A percentile compares a stretch with the other conserved stretches of the same genome.
Evolutionary conservation across 2,113 vertebrate species (phyloP).

Genomic region (Oncorhynchus mykiss): DNA sequence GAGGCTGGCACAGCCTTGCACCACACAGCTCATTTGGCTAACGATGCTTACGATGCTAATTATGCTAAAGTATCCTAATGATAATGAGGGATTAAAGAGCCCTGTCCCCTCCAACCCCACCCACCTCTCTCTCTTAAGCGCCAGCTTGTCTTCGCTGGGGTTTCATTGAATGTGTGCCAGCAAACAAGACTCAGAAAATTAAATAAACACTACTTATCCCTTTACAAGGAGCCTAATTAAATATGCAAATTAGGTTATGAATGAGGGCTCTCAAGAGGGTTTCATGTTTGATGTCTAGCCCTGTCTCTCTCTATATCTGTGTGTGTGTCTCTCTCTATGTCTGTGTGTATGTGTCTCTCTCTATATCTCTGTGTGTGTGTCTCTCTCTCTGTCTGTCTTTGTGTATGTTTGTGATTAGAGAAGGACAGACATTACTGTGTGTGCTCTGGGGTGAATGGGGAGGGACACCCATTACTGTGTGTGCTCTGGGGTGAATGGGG

Average conservation of each 20-base stretch:
- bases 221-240: slow-evolving; percentile 82
- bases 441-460: background rate
- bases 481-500: background rate
- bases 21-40: slow-evolving; percentile 57
- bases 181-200: slow-evolving; percentile 62
- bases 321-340: background rate
- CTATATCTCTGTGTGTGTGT: slow-evolving; percentile 21
- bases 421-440: background rate
- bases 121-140: slow-evolving; percentile 35
- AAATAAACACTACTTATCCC: slow-evolving; percentile 75
- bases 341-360: background rate
- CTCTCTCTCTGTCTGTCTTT: slow-evolving; percentile 4
- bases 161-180: slow-evolving; percentile 62
- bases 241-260: slow-evolving; percentile 78
- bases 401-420: background rate
- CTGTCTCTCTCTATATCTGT: no score
- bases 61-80: slow-evolving; percentile 64
- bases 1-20: slow-evolving; percentile 36
- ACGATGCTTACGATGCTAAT: slow-evolving; percentile 67
- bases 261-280: slow-evolving; percentile 21
- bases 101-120: background rate
- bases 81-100: slow-evolving; percentile 72
- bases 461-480: no score
- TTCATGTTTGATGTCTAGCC: slow-evolving; percentile 35
- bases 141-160: slow-evolving; percentile 50